These are phyloP conservation scores for Tetragnatha versicolor DNA, from an alignment of 1,140 invertebrate genomes.

Conservation along the genomic window DNA sequence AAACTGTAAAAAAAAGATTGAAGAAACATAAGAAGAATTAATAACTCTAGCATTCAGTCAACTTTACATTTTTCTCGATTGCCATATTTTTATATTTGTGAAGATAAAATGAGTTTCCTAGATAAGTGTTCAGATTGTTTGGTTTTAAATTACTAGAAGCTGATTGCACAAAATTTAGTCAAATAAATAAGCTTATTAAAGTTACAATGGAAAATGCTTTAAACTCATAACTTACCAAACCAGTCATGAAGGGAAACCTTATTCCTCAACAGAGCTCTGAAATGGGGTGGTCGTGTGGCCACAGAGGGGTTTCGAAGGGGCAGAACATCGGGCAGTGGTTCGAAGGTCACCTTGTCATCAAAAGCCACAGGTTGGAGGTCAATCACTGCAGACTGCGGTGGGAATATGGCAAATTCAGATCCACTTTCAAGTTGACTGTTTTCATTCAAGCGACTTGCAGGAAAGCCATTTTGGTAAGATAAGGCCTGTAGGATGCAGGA, in stretches of 20 bases:
- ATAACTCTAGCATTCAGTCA: no score
- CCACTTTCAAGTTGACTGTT: conserved; percentile 38
- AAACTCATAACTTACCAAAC: conserved; percentile 62
- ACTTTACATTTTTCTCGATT: no score
- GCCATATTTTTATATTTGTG: no score
- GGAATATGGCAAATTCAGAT: conserved; percentile 51
- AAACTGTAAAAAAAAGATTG: no score
- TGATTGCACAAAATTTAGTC: no score
- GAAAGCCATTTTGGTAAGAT: conserved; percentile 40
- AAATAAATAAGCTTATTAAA: no score
- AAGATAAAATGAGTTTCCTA: no score
- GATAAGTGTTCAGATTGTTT: no score
- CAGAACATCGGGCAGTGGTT: conserved; percentile 61
- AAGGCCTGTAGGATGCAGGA: conserved; percentile 37
- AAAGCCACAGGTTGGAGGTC: conserved; percentile 31
- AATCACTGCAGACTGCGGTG: conserved; percentile 43
- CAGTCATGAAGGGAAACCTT: conserved; percentile 61
- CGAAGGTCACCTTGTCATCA: conserved; percentile 60
- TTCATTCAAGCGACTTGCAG: conserved; percentile 28
- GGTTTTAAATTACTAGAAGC: no score
- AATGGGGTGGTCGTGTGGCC: conserved; percentile 56
- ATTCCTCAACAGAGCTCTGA: conserved; percentile 54
- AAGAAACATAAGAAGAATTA: no score
- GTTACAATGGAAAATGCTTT: no score
- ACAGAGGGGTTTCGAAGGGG: conserved; percentile 24